These are phyloP conservation scores for Petrolisthes manimaculis DNA, from an alignment of 2,888 invertebrate species.

Conservation along the genomic window DNA sequence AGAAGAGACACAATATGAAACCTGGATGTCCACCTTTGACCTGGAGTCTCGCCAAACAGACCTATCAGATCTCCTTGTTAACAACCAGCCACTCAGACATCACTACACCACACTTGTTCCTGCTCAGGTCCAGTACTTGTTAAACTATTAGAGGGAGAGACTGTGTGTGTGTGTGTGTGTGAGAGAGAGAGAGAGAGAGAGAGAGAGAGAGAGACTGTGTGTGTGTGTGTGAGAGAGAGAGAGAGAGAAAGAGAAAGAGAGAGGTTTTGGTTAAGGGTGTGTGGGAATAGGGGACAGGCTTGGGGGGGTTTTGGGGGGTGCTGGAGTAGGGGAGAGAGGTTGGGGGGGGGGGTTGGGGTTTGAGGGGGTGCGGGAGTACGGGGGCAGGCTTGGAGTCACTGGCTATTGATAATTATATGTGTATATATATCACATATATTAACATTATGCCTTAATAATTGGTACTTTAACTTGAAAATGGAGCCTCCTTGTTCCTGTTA, in stretches of 20 bases:
- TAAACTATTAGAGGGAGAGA: neutral
- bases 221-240: neutral
- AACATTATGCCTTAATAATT: neutral
- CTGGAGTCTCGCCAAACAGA: constrained; percentile 73
- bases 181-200: neutral
- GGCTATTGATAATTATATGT: no score
- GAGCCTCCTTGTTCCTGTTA: no score
- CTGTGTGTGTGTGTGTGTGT: neutral
- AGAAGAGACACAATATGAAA: constrained; percentile 74
- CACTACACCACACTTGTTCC: constrained; percentile 80
- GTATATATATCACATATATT: neutral
- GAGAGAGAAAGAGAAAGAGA: no score
- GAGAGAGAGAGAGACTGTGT: neutral
- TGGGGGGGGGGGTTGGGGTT: no score
- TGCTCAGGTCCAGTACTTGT: constrained; percentile 70
- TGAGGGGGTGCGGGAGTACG: no score
- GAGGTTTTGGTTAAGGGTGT: no score
- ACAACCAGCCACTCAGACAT: constrained; percentile 75
- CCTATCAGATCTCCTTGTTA: constrained; percentile 76
- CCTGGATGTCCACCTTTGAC: constrained; percentile 76
- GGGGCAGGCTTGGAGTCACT: no score
- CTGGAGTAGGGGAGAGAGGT: no score
- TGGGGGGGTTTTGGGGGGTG: no score
- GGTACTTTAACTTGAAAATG: no score
- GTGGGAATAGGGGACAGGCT: no score